A percentile compares a stretch with the other conserved stretches of the same genome.
Conservation (phyloP, 2,797 vertebrate species). For the Propithecus perrieri region DNA sequence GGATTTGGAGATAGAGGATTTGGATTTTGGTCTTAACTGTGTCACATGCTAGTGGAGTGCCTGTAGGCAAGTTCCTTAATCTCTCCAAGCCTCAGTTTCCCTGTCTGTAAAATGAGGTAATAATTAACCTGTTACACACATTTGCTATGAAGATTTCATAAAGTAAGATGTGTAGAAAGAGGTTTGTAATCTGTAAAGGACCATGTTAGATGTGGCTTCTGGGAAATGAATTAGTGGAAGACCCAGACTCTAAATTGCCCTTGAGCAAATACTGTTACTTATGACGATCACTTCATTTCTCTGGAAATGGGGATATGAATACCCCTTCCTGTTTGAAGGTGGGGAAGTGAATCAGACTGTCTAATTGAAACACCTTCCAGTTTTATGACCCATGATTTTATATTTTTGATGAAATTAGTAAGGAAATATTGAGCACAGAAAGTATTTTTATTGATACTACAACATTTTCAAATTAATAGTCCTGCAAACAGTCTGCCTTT, state of each 20-base stretch:
- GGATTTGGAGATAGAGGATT: background rate
- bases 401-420: background rate
- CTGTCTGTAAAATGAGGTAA: background rate
- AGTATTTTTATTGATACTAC: background rate
- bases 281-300: background rate
- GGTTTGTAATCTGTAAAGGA: background rate
- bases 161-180: background rate
- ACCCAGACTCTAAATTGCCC: background rate
- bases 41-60: background rate
- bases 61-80: background rate
- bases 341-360: background rate
- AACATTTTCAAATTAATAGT: constrained; percentile 41
- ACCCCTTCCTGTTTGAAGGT: background rate
- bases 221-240: background rate
- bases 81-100: background rate
- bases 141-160: background rate
- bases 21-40: background rate
- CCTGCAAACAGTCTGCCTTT: background rate
- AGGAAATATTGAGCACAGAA: constrained; percentile 19
- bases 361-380: background rate
- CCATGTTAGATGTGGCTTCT: background rate
- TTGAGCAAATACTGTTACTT: background rate
- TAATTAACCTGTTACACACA: background rate
- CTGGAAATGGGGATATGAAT: background rate
- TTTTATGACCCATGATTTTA: background rate